Evolutionary conservation across 2,113 vertebrate species (phyloP).

Genomic region (Labrus mixtus): DNA sequence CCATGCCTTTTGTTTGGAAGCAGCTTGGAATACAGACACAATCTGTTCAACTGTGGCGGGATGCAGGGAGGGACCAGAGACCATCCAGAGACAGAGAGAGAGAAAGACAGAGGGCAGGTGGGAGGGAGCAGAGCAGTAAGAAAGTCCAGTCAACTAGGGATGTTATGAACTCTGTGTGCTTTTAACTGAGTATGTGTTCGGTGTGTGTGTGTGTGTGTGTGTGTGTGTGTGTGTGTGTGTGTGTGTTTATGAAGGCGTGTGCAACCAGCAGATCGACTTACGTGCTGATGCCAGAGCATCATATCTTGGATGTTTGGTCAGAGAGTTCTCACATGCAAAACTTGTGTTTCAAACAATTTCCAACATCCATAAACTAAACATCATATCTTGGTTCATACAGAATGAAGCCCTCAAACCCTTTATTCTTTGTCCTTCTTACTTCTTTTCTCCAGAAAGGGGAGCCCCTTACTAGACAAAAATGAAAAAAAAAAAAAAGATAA

Average conservation of each 20-base stretch:
- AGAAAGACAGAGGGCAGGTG: conserved; percentile 86
- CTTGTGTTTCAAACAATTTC: conserved; percentile 15
- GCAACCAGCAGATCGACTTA: conserved; percentile 61
- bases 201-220: conserved; percentile 36
- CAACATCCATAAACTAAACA: conserved; percentile 8
- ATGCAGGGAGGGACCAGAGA: conserved; percentile 85
- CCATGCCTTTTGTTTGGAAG: conserved; percentile 99
- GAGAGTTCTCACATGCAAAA: conserved; percentile 31
- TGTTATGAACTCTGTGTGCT: conserved; percentile 70
- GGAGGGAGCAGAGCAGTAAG: conserved; percentile 92
- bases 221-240: conserved; percentile 37
- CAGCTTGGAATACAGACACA: conserved; percentile 98
- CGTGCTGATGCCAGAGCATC: conserved; percentile 66
- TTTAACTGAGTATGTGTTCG: conserved; percentile 17
- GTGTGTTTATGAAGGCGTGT: conserved; percentile 19
- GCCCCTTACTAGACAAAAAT: too few relatives aligned
- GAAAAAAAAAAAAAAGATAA: too few relatives aligned
- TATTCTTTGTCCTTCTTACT: too few relatives aligned
- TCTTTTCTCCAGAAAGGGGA: too few relatives aligned
- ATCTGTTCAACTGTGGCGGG: conserved; percentile 97
- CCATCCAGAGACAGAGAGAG: conserved; percentile 88
- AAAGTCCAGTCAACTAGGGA: conserved; percentile 91
- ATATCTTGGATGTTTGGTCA: conserved; percentile 30
- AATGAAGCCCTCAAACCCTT: background rate
- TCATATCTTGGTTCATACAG: conserved; percentile 1